Percentiles rank a stretch among this genome's conserved stretches.
Evolutionary conservation across 1,140 invertebrate species (phyloP).

Genomic region (Scaptomyza graminum): DNA sequence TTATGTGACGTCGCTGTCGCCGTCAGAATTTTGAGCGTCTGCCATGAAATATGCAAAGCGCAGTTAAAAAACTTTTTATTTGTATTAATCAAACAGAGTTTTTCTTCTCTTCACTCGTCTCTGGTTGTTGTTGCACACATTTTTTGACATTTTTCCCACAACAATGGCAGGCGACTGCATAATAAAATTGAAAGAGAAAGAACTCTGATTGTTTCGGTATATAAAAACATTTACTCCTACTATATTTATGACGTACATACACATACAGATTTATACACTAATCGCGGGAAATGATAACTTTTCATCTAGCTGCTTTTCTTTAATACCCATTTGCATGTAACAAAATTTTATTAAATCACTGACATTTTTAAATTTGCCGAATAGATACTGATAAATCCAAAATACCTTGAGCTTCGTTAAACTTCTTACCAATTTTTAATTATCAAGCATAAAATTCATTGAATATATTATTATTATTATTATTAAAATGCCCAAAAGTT

Average conservation of each 20-base stretch:
- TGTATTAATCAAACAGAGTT: slow-evolving; percentile 82
- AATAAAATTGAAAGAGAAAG: slow-evolving; percentile 61
- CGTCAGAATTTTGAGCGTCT: slow-evolving; percentile 70
- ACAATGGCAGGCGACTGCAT: slow-evolving; percentile 69
- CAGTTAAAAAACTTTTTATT: slow-evolving; percentile 81
- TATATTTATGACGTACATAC: neutral
- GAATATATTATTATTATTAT: too few relatives aligned
- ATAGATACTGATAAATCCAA: too few relatives aligned
- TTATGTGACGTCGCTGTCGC: slow-evolving; percentile 58
- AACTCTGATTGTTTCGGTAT: slow-evolving; percentile 66
- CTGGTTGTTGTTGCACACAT: slow-evolving; percentile 19
- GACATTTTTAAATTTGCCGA: too few relatives aligned
- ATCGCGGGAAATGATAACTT: neutral
- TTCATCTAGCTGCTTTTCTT: too few relatives aligned
- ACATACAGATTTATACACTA: neutral
- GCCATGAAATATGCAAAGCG: slow-evolving; percentile 79
- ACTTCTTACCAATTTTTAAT: too few relatives aligned
- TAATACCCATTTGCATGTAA: too few relatives aligned
- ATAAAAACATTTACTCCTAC: neutral
- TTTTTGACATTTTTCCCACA: slow-evolving; percentile 41
- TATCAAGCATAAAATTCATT: too few relatives aligned
- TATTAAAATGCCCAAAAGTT: too few relatives aligned
- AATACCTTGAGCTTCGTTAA: too few relatives aligned
- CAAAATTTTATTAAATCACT: too few relatives aligned
- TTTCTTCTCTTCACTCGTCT: slow-evolving; percentile 21